Evolutionary conservation across 2,113 vertebrate species (phyloP).

Genomic region (Eretmochelys imbricata): DNA sequence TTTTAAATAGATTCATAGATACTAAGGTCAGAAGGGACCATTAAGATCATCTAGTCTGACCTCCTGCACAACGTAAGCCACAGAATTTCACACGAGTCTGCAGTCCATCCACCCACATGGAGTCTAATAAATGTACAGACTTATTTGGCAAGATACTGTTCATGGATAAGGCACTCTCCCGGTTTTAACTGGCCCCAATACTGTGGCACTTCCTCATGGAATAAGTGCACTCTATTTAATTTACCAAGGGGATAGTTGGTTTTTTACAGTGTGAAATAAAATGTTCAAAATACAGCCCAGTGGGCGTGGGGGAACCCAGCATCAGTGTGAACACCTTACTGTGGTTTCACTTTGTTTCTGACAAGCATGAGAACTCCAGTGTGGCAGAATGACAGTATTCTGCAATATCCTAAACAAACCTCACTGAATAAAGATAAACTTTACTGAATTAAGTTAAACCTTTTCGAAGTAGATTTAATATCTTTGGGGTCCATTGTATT

Average conservation of each 20-base stretch:
- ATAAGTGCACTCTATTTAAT: background rate
- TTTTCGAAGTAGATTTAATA: background rate
- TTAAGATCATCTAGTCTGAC: too few species aligned
- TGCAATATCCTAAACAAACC: background rate
- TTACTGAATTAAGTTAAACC: background rate
- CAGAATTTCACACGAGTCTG: background rate
- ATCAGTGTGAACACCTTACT: background rate
- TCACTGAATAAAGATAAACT: background rate
- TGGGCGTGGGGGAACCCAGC: background rate
- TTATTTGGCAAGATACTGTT: background rate
- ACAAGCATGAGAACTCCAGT: background rate
- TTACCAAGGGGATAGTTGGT: background rate
- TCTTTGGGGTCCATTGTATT: background rate
- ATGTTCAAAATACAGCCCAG: background rate
- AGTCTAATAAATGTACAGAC: background rate
- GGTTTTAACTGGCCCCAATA: background rate
- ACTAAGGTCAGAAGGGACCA: too few species aligned
- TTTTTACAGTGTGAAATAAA: background rate
- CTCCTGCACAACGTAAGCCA: too few species aligned
- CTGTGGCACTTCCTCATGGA: background rate
- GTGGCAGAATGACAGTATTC: background rate
- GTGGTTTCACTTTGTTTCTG: background rate
- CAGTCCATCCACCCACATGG: background rate
- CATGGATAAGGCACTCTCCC: background rate
- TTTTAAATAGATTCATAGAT: background rate